These are phyloP conservation scores for Jacana jacana DNA, from an alignment of 2,113 vertebrate species.

Conservation along the genomic window DNA sequence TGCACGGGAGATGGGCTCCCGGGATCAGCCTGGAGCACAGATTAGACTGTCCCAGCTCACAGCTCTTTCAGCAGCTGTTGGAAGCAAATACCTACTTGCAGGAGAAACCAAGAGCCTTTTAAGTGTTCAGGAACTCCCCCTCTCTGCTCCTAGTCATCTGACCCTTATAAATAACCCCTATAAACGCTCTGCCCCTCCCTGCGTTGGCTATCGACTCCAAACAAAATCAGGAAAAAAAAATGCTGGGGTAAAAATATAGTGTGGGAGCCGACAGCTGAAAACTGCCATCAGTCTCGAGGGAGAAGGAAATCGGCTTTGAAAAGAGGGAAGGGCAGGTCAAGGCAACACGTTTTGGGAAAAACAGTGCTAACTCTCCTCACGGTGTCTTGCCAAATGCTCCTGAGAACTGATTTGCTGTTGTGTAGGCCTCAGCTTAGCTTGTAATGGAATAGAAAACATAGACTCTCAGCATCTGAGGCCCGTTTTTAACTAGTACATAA, in stretches of 20 bases:
- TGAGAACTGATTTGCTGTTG: not conserved
- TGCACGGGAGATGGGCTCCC: not conserved
- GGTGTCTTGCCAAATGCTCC: not conserved
- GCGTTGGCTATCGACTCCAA: accelerated
- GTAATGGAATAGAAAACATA: not conserved
- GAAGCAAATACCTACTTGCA: not conserved
- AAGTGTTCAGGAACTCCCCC: not conserved
- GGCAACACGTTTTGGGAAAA: not conserved
- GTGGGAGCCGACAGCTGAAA: not conserved
- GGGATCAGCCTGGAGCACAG: not conserved
- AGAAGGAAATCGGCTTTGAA: not conserved
- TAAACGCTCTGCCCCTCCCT: not conserved
- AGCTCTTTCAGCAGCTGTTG: not conserved
- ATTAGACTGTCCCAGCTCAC: not conserved
- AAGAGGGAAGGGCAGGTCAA: not conserved
- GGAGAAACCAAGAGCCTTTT: not conserved
- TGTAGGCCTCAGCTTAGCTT: not conserved
- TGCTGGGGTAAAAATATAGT: not conserved
- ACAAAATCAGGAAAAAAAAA: not conserved
- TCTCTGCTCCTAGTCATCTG: not conserved
- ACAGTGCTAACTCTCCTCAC: not conserved
- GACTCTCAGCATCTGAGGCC: no score
- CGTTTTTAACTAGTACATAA: not conserved
- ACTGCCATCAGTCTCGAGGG: not conserved
- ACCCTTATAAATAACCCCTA: not conserved